phyloP scores from a whole-genome alignment of 1,140 invertebrate species.

The Caenorhabditis briggsae region DNA sequence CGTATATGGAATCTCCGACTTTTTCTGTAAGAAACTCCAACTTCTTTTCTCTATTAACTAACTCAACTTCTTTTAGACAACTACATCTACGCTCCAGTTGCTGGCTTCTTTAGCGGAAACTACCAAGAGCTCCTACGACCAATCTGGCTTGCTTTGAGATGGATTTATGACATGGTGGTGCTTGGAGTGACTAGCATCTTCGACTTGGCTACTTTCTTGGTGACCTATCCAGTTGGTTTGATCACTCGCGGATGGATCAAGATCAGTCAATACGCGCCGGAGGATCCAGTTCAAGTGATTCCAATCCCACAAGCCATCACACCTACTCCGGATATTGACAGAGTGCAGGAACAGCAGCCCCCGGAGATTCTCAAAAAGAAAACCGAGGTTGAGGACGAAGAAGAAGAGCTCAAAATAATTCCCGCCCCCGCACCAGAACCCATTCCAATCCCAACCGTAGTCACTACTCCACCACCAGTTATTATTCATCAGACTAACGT shows the following conservation, averaged over 20 bases:
- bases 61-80: background rate
- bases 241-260: conserved; percentile 20
- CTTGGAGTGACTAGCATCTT: background rate
- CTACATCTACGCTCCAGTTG: background rate
- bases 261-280: conserved; percentile 32
- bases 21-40: background rate
- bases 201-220: background rate
- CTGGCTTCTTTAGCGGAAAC: background rate
- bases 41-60: too few species aligned
- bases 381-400: conserved; percentile 1
- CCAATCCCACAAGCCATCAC: conserved; percentile 34
- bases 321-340: background rate
- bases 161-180: background rate
- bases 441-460: background rate
- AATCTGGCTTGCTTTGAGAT: background rate
- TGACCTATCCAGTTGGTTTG: background rate
- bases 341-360: background rate
- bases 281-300: conserved; percentile 29
- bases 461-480: background rate
- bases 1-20: background rate
- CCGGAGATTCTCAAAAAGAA: background rate
- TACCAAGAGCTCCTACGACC: background rate
- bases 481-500: conserved; percentile 48
- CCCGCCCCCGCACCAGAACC: conserved; percentile 36
- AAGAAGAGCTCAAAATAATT: conserved; percentile 33